phyloP scores from a whole-genome alignment of 2,113 vertebrate species.

The Myrmecophaga tridactyla region DNA sequence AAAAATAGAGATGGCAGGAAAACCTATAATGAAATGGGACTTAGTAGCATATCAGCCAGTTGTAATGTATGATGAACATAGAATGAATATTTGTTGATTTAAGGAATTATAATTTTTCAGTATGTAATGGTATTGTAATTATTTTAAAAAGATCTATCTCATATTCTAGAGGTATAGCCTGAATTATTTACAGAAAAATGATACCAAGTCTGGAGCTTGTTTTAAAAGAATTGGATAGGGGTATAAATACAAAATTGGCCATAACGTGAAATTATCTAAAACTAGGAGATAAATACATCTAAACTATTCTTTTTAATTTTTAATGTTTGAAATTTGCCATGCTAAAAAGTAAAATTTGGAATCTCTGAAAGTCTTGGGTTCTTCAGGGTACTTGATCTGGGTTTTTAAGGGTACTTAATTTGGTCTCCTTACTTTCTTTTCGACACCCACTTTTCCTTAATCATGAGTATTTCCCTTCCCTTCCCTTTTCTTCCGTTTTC shows the following conservation, averaged over 20 bases:
- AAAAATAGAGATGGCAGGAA: neutral
- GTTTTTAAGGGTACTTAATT: neutral
- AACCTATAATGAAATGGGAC: neutral
- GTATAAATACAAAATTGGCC: neutral
- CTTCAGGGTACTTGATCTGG: neutral
- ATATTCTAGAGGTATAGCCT: neutral
- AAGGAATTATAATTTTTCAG: conserved; percentile 14
- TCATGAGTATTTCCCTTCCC: neutral
- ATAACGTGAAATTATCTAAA: neutral
- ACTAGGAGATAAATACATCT: neutral
- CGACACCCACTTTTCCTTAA: neutral
- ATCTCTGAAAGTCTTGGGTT: neutral
- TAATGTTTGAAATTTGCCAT: neutral
- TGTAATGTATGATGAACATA: neutral
- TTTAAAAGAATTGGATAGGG: neutral
- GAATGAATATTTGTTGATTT: neutral
- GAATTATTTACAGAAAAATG: conserved; percentile 14
- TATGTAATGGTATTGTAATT: neutral
- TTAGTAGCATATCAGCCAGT: neutral
- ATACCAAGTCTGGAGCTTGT: neutral
- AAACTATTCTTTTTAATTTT: neutral
- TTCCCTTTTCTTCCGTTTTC: neutral
- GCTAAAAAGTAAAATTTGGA: neutral
- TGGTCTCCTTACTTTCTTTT: neutral
- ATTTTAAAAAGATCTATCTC: neutral